phyloP scores from a whole-genome alignment of 2,888 invertebrate species.

The Clistopyga incitator region DNA sequence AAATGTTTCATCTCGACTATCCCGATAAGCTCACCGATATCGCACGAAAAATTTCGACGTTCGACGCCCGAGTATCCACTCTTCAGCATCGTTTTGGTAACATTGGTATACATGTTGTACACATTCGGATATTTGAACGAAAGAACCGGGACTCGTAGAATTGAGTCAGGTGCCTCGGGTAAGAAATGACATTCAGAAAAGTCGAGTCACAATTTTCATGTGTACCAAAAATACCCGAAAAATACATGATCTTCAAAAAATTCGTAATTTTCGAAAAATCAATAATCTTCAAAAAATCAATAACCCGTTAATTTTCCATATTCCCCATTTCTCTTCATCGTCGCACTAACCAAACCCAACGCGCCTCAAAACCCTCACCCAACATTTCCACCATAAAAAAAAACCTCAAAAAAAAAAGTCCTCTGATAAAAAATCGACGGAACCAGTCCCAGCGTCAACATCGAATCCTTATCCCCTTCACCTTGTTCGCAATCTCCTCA shows the following conservation, averaged over 20 bases:
- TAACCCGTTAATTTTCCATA: too few species aligned
- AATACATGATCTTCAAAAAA: too few species aligned
- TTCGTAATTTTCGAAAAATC: too few species aligned
- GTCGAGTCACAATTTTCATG: neutral
- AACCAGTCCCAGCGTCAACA: neutral
- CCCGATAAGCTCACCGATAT: slow-evolving; percentile 43
- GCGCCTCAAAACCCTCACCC: neutral
- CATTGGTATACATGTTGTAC: slow-evolving; percentile 21
- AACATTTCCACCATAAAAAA: neutral
- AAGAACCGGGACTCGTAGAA: neutral
- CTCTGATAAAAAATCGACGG: neutral
- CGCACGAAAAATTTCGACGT: slow-evolving; percentile 40
- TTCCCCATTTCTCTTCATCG: too few species aligned
- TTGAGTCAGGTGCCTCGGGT: neutral
- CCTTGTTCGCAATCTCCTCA: slow-evolving; percentile 41
- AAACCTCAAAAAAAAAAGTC: neutral
- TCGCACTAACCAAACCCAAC: neutral
- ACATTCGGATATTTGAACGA: neutral
- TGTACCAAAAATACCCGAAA: too few species aligned
- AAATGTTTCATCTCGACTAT: slow-evolving; percentile 44
- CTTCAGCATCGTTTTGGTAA: neutral
- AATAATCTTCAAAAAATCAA: too few species aligned
- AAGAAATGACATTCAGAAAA: neutral
- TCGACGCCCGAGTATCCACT: neutral
- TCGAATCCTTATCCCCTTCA: slow-evolving; percentile 11